Evolutionary conservation across 2,797 vertebrate species (phyloP).

Genomic region (Bovichtus variegatus): DNA sequence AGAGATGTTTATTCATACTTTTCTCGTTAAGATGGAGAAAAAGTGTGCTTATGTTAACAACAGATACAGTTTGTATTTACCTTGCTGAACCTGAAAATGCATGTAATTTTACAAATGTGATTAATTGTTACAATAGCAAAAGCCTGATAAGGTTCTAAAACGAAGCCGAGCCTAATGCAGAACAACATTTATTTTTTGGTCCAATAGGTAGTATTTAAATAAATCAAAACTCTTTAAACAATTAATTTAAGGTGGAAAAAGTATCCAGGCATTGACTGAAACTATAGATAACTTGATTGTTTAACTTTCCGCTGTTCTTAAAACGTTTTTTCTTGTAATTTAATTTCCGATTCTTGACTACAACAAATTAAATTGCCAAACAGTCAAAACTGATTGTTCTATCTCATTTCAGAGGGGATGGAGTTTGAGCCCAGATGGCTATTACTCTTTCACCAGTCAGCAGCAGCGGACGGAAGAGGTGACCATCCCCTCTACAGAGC

Average conservation of each 20-base stretch:
- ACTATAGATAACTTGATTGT: not conserved
- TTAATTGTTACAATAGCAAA: not conserved
- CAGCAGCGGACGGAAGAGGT: conserved; percentile 94
- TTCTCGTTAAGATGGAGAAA: no score
- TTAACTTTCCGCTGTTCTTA: not conserved
- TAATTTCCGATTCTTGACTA: not conserved
- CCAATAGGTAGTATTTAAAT: not conserved
- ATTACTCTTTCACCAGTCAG: conserved; percentile 92
- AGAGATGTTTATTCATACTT: not conserved
- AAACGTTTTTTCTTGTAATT: not conserved
- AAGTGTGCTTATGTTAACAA: not conserved
- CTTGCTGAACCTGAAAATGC: not conserved
- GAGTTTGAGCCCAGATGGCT: conserved; percentile 89
- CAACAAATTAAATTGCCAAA: not conserved
- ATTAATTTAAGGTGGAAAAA: not conserved
- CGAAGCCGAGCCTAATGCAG: not conserved
- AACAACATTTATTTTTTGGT: not conserved
- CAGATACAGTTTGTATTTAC: not conserved
- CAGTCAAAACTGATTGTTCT: conserved; percentile 10
- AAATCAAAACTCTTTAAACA: not conserved
- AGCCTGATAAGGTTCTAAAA: not conserved
- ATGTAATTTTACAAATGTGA: not conserved
- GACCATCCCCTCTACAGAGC: conserved; percentile 93
- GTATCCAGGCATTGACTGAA: not conserved
- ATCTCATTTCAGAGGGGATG: conserved; percentile 89